Base-by-base conservation (phyloP, 2,797 vertebrate genomes). In the Tamandua tetradactyla region DNA sequence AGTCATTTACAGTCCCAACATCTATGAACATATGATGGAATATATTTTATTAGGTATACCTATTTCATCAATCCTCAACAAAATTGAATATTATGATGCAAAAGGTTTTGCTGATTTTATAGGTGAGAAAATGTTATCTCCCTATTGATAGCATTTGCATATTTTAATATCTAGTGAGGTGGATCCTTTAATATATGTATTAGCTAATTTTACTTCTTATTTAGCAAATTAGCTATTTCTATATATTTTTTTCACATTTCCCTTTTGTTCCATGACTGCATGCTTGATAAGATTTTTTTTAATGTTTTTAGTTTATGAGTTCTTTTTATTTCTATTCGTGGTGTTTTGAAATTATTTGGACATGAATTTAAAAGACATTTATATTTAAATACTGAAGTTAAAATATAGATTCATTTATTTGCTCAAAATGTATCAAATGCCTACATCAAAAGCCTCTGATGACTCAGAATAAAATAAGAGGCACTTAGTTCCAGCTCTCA, bases 311-410 rank as follows among this genome's bases (percentile, higher is more conserved):
- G 42, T 57, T 89, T 10, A 74, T 72, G 78, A 79, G 49, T 74
- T 80, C 3, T 30, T 55, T 90, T 78, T n/a, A 74, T 44, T 83
- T 57, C 78, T 15, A 62, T 76, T 76, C 91, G 62, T 57, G 5
- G 5, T 81, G 17, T 75, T 23, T 88, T 75, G 75, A 62, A 92
- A 72, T 93, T 93, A 79, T 55, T 87, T 93, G 68, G 15, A 87
- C 91, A 84, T 85, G 20, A 15, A 40, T 82, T 89, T 20, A 89
- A 30, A 37, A 40, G 23, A n/a, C 69, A 87, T 89, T 84, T 64
- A 83, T 62, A 87, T 44, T 81, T 96, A 79, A 91, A 89, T 47
- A 49, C 47, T 49, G 47, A 49, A 20, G 86, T n/a, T n/a, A n/a
- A n/a, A n/a, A 75, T 22, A 40, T 66, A 61, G 23, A n/a, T 22